Evolutionary conservation across 2,888 invertebrate species (phyloP).

Genomic region (Hirtodrosophila trivittata): DNA sequence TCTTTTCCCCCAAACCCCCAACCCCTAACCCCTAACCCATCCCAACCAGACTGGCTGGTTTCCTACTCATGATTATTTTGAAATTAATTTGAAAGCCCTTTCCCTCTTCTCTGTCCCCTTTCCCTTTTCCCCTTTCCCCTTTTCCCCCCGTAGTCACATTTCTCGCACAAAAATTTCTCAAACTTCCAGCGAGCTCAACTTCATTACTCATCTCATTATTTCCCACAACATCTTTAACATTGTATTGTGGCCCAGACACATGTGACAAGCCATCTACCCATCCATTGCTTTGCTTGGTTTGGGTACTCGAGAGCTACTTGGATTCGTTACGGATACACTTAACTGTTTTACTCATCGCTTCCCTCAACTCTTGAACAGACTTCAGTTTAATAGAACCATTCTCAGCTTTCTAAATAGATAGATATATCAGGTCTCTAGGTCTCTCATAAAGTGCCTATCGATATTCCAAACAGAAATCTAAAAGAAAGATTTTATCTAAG

Average conservation of each 20-base stretch:
- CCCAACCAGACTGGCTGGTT: conserved; percentile 22
- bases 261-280: conserved; percentile 4
- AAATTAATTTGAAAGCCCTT: conserved; percentile 75
- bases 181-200: conserved; percentile 39
- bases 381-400: too few relatives aligned
- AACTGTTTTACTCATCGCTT: too few relatives aligned
- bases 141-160: conserved; percentile 16
- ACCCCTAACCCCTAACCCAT: neutral
- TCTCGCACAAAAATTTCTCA: conserved; percentile 42
- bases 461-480: too few relatives aligned
- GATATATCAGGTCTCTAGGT: too few relatives aligned
- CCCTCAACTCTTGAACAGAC: too few relatives aligned
- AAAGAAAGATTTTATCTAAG: too few relatives aligned
- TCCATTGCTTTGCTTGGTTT: too few relatives aligned
- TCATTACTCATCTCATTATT: conserved; percentile 49
- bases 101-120: conserved; percentile 19
- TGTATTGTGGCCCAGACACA: conserved; percentile 9
- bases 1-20: neutral
- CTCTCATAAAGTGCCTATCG: too few relatives aligned
- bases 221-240: conserved; percentile 13
- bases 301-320: too few relatives aligned
- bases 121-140: neutral
- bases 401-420: too few relatives aligned
- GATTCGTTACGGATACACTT: too few relatives aligned
- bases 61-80: conserved; percentile 71